phyloP scores from a whole-genome alignment of 2,797 vertebrate species.

The Ctenosaura bakeri region DNA sequence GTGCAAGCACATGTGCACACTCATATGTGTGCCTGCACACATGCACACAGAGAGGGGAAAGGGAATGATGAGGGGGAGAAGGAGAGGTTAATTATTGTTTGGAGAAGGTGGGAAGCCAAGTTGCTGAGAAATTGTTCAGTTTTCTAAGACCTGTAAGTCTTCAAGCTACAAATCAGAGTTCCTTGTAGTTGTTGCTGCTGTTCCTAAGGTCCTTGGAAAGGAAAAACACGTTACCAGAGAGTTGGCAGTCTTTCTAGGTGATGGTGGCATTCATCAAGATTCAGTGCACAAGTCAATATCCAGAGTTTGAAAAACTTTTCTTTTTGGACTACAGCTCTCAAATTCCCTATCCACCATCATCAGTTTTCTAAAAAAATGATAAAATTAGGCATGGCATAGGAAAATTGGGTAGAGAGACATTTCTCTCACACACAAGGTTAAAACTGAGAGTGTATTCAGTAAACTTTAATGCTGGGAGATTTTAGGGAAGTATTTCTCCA shows the following conservation, averaged over 20 bases:
- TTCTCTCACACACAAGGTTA: too few relatives aligned
- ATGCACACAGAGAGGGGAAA: not conserved
- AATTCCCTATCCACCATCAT: too few relatives aligned
- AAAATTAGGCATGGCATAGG: too few relatives aligned
- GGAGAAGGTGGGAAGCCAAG: not conserved
- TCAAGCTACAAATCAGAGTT: not conserved
- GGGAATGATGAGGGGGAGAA: not conserved
- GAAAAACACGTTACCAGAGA: not conserved
- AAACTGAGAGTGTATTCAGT: too few relatives aligned
- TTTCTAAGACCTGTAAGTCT: not conserved
- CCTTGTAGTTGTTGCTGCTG: not conserved
- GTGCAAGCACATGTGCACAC: constrained; percentile 33
- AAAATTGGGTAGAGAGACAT: too few relatives aligned
- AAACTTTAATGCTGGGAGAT: too few relatives aligned
- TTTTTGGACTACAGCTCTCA: too few relatives aligned
- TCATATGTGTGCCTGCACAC: constrained; percentile 47
- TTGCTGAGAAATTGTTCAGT: not conserved
- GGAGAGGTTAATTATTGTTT: not conserved
- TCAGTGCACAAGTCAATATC: too few relatives aligned
- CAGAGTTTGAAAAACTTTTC: too few relatives aligned
- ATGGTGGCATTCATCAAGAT: not conserved
- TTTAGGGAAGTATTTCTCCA: too few relatives aligned
- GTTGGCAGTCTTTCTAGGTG: not conserved
- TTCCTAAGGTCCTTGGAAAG: not conserved
- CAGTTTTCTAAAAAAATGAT: too few relatives aligned